These are phyloP conservation scores for Nyctibius bracteatus DNA, from an alignment of 2,113 vertebrate genomes.

Conservation along the genomic window DNA sequence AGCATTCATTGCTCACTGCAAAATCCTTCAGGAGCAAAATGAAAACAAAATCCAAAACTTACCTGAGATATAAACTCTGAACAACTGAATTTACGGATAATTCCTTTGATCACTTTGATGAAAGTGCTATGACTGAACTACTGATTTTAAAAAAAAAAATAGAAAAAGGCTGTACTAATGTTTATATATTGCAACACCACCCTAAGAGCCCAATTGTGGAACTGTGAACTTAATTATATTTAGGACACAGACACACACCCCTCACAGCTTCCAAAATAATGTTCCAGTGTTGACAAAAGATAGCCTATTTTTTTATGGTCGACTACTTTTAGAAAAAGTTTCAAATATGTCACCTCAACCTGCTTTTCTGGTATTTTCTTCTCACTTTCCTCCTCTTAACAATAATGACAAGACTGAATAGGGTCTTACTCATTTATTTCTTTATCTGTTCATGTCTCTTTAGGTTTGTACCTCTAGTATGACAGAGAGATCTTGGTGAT, in stretches of 20 bases:
- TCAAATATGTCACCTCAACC: not conserved
- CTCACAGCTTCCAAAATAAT: not conserved
- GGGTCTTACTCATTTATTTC: not conserved
- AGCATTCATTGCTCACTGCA: slow-evolving; percentile 21
- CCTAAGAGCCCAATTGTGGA: not conserved
- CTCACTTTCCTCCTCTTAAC: not conserved
- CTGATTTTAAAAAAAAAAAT: not conserved
- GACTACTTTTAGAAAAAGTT: not conserved
- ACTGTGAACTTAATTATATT: not conserved
- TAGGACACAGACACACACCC: not conserved
- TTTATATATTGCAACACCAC: not conserved
- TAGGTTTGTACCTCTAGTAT: not conserved
- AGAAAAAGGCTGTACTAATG: not conserved
- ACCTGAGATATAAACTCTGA: not conserved
- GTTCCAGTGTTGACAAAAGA: not conserved
- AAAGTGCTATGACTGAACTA: not conserved
- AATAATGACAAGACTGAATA: not conserved
- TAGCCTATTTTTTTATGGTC: not conserved
- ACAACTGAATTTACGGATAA: slow-evolving; percentile 27
- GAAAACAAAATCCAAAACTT: not conserved
- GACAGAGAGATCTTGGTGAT: not conserved
- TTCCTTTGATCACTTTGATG: not conserved
- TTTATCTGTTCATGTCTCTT: not conserved
- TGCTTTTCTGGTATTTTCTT: not conserved
- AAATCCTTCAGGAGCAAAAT: not conserved